Conservation (phyloP, 1,140 invertebrate genomes). For the Nasonia giraulti region DNA sequence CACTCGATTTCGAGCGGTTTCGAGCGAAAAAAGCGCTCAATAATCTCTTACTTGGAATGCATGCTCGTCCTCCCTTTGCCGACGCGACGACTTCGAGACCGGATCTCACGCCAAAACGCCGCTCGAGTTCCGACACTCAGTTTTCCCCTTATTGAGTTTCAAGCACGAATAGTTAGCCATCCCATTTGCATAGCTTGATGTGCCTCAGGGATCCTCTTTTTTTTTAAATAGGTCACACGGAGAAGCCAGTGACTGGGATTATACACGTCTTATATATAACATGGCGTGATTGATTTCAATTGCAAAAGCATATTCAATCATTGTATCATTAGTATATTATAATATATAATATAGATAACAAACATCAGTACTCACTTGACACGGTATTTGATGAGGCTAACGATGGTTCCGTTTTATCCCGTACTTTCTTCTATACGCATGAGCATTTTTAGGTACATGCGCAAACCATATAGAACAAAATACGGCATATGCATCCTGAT, state of each 20-base stretch:
- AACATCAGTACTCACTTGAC: no score
- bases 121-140: not conserved
- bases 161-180: not conserved
- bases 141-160: not conserved
- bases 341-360: no score
- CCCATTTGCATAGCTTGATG: not conserved
- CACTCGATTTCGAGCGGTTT: not conserved
- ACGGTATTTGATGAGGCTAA: not conserved
- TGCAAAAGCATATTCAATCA: no score
- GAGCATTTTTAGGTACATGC: no score
- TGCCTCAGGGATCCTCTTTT: not conserved
- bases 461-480: no score
- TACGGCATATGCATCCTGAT: no score
- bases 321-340: no score
- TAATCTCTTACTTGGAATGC: constrained; percentile 44
- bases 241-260: no score
- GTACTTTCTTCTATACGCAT: no score
- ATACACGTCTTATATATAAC: no score
- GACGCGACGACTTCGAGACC: no score
- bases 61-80: not conserved
- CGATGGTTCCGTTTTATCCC: not conserved
- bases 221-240: not conserved
- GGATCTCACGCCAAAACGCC: not conserved
- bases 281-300: not conserved
- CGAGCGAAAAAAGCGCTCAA: not conserved